These are phyloP conservation scores for Corythaixoides concolor DNA, from an alignment of 2,113 vertebrate species.

Conservation along the genomic window DNA sequence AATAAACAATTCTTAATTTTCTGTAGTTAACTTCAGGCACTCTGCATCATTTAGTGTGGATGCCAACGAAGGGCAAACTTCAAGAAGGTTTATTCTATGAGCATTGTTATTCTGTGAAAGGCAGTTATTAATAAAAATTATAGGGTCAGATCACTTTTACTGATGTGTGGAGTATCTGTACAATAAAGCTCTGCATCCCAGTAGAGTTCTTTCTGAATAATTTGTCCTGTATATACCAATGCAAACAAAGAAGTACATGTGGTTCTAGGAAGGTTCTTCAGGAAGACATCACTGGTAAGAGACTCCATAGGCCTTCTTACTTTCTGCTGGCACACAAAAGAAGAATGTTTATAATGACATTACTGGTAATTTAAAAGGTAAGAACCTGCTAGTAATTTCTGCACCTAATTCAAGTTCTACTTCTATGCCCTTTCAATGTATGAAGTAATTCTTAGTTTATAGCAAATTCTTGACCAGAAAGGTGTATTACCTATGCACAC, in stretches of 20 bases:
- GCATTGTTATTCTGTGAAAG: neutral
- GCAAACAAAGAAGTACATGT: neutral
- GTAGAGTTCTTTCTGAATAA: neutral
- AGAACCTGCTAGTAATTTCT: neutral
- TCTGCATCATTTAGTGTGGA: neutral
- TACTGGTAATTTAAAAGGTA: neutral
- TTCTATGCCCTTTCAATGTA: neutral
- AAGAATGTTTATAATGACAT: neutral
- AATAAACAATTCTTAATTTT: neutral
- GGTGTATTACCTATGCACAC: neutral
- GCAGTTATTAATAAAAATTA: neutral
- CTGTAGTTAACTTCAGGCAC: neutral
- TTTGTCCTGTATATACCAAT: neutral
- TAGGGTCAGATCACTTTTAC: neutral
- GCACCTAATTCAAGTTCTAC: neutral
- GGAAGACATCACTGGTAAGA: neutral
- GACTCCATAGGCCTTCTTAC: neutral
- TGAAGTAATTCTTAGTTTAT: neutral
- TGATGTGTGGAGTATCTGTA: neutral
- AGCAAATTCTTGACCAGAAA: neutral
- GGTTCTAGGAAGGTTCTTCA: neutral
- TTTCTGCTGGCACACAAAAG: neutral
- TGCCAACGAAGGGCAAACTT: neutral
- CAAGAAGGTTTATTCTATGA: neutral
- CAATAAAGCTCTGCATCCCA: neutral